Conservation (phyloP, 2,797 vertebrate species). For the Hylomyscus alleni region DNA sequence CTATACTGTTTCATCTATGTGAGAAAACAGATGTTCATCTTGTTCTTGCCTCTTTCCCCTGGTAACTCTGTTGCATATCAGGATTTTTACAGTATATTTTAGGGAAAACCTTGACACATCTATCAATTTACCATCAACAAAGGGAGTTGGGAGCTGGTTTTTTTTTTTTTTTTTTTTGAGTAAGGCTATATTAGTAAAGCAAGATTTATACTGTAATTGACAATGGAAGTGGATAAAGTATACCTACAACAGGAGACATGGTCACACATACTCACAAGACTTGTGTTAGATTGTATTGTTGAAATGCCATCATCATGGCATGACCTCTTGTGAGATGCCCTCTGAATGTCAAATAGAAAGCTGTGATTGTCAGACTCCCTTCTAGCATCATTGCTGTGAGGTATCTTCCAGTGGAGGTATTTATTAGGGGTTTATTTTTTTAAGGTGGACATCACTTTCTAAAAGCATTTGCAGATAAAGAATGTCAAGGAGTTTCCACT, state of each 20-base stretch:
- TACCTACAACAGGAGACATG: not conserved
- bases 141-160: not conserved
- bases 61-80: not conserved
- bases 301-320: not conserved
- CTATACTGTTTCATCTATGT: not conserved
- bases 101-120: not conserved
- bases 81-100: not conserved
- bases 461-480: not conserved
- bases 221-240: not conserved
- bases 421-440: fast-evolving
- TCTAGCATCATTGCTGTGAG: not conserved
- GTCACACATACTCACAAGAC: not conserved
- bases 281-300: not conserved
- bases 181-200: not conserved
- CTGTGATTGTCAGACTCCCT: not conserved
- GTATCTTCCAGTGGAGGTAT: not conserved
- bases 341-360: not conserved
- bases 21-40: not conserved
- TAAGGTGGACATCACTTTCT: not conserved
- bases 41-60: not conserved
- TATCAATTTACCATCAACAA: not conserved
- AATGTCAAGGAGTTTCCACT: not conserved
- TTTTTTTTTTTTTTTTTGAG: not conserved
- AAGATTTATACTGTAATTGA: not conserved
- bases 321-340: not conserved